Percentiles rank a stretch among this genome's conserved stretches.
These are phyloP conservation scores for Sicus ferrugineus DNA, from an alignment of 2,888 invertebrate species.

Conservation along the genomic window DNA sequence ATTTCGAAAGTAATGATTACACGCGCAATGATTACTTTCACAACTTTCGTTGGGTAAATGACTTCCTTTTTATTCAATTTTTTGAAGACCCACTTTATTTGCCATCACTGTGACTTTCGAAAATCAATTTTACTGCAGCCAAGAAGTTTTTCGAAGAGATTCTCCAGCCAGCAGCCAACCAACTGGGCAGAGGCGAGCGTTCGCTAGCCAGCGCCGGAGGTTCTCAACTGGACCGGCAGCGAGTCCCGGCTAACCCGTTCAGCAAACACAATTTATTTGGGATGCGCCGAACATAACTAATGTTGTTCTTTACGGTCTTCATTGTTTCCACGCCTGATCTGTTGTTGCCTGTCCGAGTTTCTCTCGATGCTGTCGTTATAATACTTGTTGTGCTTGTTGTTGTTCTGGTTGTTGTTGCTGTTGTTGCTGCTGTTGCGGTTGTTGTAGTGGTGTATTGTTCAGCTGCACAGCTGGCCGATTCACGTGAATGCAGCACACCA, in stretches of 20 bases:
- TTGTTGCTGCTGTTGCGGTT: too few relatives aligned
- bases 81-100: not conserved
- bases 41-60: too few relatives aligned
- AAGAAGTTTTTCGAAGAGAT: not conserved
- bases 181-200: not conserved
- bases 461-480: too few relatives aligned
- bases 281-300: slow-evolving; percentile 13
- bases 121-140: not conserved
- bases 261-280: slow-evolving; percentile 15
- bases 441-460: too few relatives aligned
- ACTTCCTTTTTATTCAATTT: too few relatives aligned
- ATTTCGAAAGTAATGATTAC: too few relatives aligned
- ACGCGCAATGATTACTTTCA: too few relatives aligned
- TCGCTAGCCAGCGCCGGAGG: not conserved
- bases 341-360: not conserved
- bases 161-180: not conserved
- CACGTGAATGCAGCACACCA: too few relatives aligned
- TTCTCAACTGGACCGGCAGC: slow-evolving; percentile 21
- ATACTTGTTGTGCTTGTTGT: not conserved
- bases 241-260: slow-evolving; percentile 5
- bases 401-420: not conserved
- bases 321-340: not conserved
- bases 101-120: not conserved
- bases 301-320: not conserved
- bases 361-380: not conserved